These are phyloP conservation scores for Passer domesticus DNA, from an alignment of 2,113 vertebrate genomes.

Conservation along the genomic window DNA sequence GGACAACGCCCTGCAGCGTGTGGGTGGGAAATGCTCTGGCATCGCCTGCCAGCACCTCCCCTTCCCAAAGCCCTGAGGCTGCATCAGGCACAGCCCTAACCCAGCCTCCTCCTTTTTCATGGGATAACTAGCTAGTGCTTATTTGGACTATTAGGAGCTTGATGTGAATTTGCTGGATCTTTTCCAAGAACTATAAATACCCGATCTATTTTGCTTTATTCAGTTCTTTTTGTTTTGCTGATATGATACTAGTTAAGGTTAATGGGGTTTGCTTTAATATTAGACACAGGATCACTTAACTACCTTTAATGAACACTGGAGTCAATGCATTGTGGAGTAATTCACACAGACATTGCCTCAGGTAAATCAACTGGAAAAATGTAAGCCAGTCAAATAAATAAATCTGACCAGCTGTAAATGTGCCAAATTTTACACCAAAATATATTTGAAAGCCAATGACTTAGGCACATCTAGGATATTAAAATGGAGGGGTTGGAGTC, in stretches of 20 bases:
- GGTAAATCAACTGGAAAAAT: conserved; percentile 64
- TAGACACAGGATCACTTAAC: conserved; percentile 50
- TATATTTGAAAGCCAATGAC: conserved; percentile 63
- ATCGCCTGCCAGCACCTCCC: rapidly evolving
- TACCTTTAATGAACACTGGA: conserved; percentile 57
- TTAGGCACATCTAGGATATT: conserved; percentile 54
- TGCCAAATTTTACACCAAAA: conserved; percentile 68
- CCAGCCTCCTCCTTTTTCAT: neutral
- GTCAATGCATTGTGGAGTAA: conserved; percentile 32
- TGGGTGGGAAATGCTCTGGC: neutral
- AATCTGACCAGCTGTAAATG: conserved; percentile 60
- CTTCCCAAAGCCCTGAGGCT: neutral
- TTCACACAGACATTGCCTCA: conserved; percentile 51
- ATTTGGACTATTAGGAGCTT: conserved; percentile 35
- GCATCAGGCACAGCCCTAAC: neutral
- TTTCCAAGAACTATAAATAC: conserved; percentile 55
- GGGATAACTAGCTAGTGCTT: neutral
- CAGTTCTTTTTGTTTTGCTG: conserved; percentile 67
- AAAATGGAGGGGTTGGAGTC: conserved; percentile 36
- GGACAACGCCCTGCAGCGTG: rapidly evolving
- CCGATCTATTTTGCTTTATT: conserved; percentile 50
- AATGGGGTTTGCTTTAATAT: conserved; percentile 64
- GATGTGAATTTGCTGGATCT: conserved; percentile 41
- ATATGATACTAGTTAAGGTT: conserved; percentile 63
- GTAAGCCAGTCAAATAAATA: conserved; percentile 65